Base-by-base conservation (phyloP, 2,888 invertebrate species). In the Coelogynopora nodosa region DNA sequence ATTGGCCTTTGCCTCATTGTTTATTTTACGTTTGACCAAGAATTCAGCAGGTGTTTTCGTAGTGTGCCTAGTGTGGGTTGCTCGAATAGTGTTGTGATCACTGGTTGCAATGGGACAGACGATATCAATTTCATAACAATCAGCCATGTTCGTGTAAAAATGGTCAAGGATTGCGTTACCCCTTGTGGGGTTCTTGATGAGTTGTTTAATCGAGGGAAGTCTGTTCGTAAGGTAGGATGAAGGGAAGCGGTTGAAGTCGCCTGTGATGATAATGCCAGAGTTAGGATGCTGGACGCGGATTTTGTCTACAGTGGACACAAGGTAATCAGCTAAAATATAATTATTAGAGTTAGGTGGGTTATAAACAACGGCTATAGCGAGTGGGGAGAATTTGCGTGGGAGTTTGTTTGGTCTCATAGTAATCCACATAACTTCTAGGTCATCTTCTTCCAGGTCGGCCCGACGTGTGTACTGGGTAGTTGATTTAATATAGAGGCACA, bases 401-500 rank as follows among this genome's bases (percentile, higher is more conserved):
- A 74, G 27, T 74, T 74, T 74, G 27, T 74, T 13, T 23, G 74
- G 74, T 23, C 23, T 23, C 27, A 26, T 26, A 74, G 27, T 74
- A 74, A 74, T 74, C 74, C 74, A 74, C 27, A 74, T 26, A 74
- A 26, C 27, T 26, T 74, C 74, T 23, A 74, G 27, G 27, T 74
- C 27, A 74, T 74, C 74, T 23, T 74, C 27, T 74, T 74, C 74
- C 27, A 74, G 18, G 74, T 74, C 74, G 27, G 23, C 74, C 5
- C 74, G 74, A 74, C 74, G 74, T 74, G 74, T 74, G 74, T 49
- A 49, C 49, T 49, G 49, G 49, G 49, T 49, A 49, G 49, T 49
- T 49, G 49, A 49, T 49, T 49, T 49, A 49, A 49, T 49, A 49
- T 49, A 49, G 18, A 49, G 49, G 74, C 74, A 74, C 74, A 74